These are phyloP conservation scores for Trilocha varians DNA, from an alignment of 2,888 invertebrate genomes.

Conservation along the genomic window DNA sequence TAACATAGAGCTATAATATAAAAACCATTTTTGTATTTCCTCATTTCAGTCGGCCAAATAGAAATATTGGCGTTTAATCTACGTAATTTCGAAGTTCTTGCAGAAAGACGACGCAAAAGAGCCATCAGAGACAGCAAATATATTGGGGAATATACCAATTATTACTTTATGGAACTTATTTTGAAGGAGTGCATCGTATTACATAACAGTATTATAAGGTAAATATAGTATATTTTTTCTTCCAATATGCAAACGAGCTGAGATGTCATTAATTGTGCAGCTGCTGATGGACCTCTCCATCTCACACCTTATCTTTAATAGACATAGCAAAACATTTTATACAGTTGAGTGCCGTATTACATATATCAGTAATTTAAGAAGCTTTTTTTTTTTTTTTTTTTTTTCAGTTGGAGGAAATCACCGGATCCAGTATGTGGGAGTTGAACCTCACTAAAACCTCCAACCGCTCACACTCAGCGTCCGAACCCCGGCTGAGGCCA, in stretches of 20 bases:
- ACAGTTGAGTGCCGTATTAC: too few relatives aligned
- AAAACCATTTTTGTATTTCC: conserved; percentile 8
- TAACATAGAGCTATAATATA: not conserved
- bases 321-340: too few relatives aligned
- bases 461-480: too few relatives aligned
- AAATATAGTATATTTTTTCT: conserved; percentile 8
- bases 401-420: too few relatives aligned
- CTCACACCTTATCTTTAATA: too few relatives aligned
- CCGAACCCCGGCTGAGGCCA: too few relatives aligned
- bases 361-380: too few relatives aligned
- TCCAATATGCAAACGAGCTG: not conserved
- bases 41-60: conserved; percentile 61
- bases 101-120: conserved; percentile 32
- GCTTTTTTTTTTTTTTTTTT: too few relatives aligned
- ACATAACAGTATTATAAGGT: conserved; percentile 61
- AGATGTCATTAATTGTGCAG: too few relatives aligned
- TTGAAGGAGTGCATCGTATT: conserved; percentile 56
- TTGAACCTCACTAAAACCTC: too few relatives aligned
- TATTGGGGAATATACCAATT: conserved; percentile 16
- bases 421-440: too few relatives aligned
- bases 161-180: conserved; percentile 30
- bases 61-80: conserved; percentile 60
- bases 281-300: too few relatives aligned
- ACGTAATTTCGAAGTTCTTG: conserved; percentile 47
- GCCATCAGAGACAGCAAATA: conserved; percentile 22